These are phyloP conservation scores for Climacteris rufus DNA, from an alignment of 2,113 vertebrate genomes.

Conservation along the genomic window DNA sequence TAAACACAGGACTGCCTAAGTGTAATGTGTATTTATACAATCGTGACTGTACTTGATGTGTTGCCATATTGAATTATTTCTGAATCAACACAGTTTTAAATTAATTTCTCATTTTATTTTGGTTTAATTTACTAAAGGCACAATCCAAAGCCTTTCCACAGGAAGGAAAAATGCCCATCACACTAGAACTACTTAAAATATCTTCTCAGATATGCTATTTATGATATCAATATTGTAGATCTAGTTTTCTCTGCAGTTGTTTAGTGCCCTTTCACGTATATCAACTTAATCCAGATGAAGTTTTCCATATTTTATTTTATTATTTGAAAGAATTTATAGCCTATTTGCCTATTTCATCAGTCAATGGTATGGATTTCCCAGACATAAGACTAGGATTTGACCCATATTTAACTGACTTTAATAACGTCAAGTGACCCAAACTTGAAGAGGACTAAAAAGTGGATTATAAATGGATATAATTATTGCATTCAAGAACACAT, in stretches of 20 bases:
- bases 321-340: neutral
- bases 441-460: neutral
- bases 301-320: neutral
- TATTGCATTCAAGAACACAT: neutral
- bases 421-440: neutral
- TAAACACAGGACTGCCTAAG: neutral
- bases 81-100: neutral
- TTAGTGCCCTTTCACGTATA: neutral
- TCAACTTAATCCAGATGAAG: neutral
- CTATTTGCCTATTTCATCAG: neutral
- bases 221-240: neutral
- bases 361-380: neutral
- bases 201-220: neutral
- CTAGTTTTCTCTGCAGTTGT: neutral
- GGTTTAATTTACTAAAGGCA: neutral
- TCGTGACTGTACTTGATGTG: neutral
- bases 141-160: neutral
- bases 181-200: neutral
- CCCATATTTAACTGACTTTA: neutral
- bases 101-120: neutral
- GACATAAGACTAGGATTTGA: rapidly evolving
- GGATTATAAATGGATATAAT: neutral
- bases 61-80: neutral
- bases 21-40: neutral
- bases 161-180: neutral